Conservation (phyloP, 2,888 invertebrate species). For the Exephanes ischioxanthus region DNA sequence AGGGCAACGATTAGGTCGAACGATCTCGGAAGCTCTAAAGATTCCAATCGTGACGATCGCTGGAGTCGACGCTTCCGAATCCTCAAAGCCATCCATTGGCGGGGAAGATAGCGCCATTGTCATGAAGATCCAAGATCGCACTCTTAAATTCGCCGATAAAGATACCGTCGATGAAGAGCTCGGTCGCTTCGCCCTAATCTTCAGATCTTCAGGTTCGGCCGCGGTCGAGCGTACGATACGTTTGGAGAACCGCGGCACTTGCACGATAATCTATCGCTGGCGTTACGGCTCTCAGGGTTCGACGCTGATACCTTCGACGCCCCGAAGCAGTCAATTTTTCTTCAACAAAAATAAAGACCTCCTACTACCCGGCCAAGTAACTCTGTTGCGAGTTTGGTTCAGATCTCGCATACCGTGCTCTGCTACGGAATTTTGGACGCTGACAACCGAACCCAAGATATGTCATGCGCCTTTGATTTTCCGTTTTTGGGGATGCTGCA, state of each 20-base stretch:
- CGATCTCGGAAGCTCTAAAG: constrained; percentile 9
- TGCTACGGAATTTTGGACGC: constrained; percentile 86
- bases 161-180: constrained; percentile 5
- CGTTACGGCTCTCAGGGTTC: constrained; percentile 50
- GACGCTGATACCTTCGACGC: constrained; percentile 67
- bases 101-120: constrained; percentile 62
- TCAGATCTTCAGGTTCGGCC: constrained; percentile 45
- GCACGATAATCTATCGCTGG: constrained; percentile 86
- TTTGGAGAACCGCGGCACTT: constrained; percentile 86
- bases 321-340: constrained; percentile 85
- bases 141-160: constrained; percentile 69
- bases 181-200: constrained; percentile 67
- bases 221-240: constrained; percentile 74
- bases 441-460: constrained; percentile 84
- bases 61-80: constrained; percentile 1
- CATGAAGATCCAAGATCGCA: constrained; percentile 75
- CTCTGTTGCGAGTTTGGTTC: constrained; percentile 86
- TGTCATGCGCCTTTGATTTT: constrained; percentile 68
- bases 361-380: constrained; percentile 86
- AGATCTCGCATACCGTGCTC: constrained; percentile 83
- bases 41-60: constrained; percentile 71
- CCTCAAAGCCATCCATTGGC: not conserved
- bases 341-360: constrained; percentile 87
- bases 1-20: constrained; percentile 70
- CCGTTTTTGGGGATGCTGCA: constrained; percentile 71